These are phyloP conservation scores for Lytechinus variegatus DNA, from an alignment of 35 echinoderm and acorn worm genomes.

Conservation along the genomic window DNA sequence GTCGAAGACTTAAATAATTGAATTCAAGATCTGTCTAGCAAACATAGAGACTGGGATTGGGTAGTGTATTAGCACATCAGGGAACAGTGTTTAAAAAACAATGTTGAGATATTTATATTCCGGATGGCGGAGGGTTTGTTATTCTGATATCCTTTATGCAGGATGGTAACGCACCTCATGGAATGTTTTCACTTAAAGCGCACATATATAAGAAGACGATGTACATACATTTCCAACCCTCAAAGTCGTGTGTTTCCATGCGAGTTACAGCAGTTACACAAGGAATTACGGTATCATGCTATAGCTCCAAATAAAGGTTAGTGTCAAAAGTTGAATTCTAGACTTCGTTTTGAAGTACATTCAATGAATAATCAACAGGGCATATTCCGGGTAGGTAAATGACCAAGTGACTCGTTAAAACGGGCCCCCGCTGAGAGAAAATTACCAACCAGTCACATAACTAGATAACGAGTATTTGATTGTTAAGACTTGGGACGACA, in stretches of 20 bases:
- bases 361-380: background rate
- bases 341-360: background rate
- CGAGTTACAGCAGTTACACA: background rate
- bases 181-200: background rate
- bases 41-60: background rate
- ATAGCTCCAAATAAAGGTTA: background rate
- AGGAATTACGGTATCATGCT: background rate
- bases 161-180: too few relatives aligned
- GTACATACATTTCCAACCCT: background rate
- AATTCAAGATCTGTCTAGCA: background rate
- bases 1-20: background rate
- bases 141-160: background rate
- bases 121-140: background rate
- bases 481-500: background rate
- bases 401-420: background rate
- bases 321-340: background rate
- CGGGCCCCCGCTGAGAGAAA: background rate
- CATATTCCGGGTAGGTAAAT: background rate
- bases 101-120: background rate
- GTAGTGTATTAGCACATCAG: too few relatives aligned
- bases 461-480: background rate
- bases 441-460: background rate
- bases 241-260: background rate
- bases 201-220: background rate
- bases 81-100: too few relatives aligned